These are phyloP conservation scores for Gymnarchus niloticus DNA, from an alignment of 2,113 vertebrate genomes.

Conservation along the genomic window DNA sequence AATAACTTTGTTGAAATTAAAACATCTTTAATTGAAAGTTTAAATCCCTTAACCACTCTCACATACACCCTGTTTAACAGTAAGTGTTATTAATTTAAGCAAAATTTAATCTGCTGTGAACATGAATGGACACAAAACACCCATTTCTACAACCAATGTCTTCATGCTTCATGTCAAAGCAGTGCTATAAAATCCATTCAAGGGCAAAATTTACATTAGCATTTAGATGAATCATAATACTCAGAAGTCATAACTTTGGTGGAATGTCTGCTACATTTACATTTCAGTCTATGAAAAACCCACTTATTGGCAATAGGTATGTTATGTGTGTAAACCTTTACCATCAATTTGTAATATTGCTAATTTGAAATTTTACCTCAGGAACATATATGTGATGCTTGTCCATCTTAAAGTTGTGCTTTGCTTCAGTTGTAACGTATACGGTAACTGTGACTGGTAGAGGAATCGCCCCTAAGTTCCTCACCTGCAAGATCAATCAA, in stretches of 20 bases:
- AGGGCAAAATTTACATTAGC: neutral
- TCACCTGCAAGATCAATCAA: slow-evolving; percentile 42
- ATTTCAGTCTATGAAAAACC: neutral
- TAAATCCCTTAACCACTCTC: neutral
- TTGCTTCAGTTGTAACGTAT: slow-evolving; percentile 42
- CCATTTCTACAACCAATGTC: neutral
- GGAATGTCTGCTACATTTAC: neutral
- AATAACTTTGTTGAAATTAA: neutral
- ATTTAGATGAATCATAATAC: neutral
- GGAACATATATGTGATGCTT: slow-evolving; percentile 34
- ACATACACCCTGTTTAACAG: neutral
- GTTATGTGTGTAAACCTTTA: neutral
- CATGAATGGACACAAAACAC: neutral
- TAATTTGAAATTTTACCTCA: slow-evolving; percentile 35
- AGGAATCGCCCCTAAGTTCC: slow-evolving; percentile 47
- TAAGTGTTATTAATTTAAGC: neutral
- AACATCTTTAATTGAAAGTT: neutral
- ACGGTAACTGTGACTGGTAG: slow-evolving; percentile 49
- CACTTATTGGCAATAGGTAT: no score
- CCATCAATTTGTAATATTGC: neutral
- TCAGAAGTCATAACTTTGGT: neutral
- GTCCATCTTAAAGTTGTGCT: slow-evolving; percentile 42
- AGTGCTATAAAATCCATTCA: neutral
- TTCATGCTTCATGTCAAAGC: neutral
- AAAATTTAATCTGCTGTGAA: neutral